Evolutionary conservation across 2,797 vertebrate genomes (phyloP), one percentile per base, ranked within the genome.

Genomic region (Craterocephalus amniculus): DNA sequence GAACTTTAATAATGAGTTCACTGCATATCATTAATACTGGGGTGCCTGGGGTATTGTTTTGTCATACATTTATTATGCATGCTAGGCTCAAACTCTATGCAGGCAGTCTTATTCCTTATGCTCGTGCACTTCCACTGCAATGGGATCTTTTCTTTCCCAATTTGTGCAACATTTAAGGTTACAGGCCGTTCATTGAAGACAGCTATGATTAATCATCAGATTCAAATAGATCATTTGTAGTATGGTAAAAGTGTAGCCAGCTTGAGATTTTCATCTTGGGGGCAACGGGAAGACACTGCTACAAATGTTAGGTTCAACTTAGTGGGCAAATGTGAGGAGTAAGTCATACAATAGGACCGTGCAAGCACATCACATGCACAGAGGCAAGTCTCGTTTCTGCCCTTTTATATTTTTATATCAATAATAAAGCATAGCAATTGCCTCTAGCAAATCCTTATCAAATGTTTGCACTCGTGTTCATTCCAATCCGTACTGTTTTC

Each of bases 1-100:
- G 90, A 93, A 93, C 91, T 93, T 93, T 93, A 94, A 92, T 94
- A 94, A 93, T 92, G 91, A 94, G 92, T 91, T 91, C 74, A 88
- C 78, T 91, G 93, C 92, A 92, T 92, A 91, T 92, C 90, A 94
- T 94, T 93, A 94, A 92, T 88, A 91, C 84, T 48, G 51, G 67
- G 83, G 86, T 74, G 90, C 93, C 91, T 82, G 87, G 88, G 91
- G 91, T 91, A 91, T 93, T 93, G 92, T 92, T 93, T 91, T 93
- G 92, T 93, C 92, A 91, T 89, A 89, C 89, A 92, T 93, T 92
- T 88, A 91, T 90, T 93, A 92, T 91, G 87, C 86, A 91, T 86
- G 90, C 89, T 74, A 75, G 79, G 70, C 88, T 89, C 87, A 79
- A 81, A 79, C 75, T 88, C 87, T 58, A 70, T 58, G 78, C 78